Conservation (phyloP, 2,113 vertebrate species). For the Tragelaphus scriptus region DNA sequence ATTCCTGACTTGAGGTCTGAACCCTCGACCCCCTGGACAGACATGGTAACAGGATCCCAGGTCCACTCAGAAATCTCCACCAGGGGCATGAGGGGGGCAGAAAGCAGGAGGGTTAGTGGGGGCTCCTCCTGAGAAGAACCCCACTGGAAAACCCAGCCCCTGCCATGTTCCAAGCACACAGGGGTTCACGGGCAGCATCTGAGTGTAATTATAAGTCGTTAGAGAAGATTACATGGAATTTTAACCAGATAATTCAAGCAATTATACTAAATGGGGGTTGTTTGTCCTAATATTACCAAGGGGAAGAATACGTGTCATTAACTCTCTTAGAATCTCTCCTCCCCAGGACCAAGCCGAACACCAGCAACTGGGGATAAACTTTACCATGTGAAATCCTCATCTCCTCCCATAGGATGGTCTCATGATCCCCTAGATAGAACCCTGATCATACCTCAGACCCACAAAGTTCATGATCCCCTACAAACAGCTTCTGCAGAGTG, state of each 20-base stretch:
- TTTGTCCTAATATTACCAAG: background rate
- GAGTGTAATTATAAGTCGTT: background rate
- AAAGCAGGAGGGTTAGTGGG: accelerated
- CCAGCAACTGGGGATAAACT: accelerated
- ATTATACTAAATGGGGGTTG: background rate
- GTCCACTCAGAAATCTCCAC: too few relatives aligned
- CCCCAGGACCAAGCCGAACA: background rate
- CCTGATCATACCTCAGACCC: background rate
- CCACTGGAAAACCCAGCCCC: background rate
- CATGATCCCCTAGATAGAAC: background rate
- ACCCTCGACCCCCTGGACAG: background rate
- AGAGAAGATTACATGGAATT: accelerated
- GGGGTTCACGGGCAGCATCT: background rate
- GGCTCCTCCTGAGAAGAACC: background rate
- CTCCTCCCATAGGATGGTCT: accelerated
- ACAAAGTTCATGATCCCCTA: background rate
- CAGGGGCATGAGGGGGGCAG: accelerated
- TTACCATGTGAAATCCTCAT: accelerated
- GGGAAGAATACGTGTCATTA: accelerated
- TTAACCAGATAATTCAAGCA: background rate
- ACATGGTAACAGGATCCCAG: accelerated
- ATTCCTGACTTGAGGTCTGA: accelerated
- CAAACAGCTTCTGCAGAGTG: background rate
- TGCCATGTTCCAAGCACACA: background rate
- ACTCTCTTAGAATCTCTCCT: background rate